Evolutionary conservation across 2,113 vertebrate genomes (phyloP).

Genomic region (Solea senegalensis): DNA sequence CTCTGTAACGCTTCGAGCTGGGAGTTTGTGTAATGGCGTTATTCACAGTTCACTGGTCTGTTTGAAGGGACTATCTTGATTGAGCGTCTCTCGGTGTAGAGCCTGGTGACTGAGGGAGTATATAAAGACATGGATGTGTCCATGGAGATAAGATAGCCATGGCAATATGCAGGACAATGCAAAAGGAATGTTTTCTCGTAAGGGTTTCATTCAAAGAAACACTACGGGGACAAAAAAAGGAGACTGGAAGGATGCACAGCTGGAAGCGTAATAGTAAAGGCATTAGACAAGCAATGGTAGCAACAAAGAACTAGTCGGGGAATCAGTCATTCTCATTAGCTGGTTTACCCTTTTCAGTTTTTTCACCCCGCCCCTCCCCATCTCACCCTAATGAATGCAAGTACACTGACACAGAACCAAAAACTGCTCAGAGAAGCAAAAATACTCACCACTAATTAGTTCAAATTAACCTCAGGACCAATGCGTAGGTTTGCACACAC

Average conservation of each 20-base stretch:
- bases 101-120: slow-evolving; percentile 71
- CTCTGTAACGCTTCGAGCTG: slow-evolving; percentile 56
- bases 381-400: slow-evolving; percentile 62
- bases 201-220: slow-evolving; percentile 48
- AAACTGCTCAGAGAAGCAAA: slow-evolving; percentile 69
- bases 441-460: slow-evolving; percentile 73
- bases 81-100: slow-evolving; percentile 70
- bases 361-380: slow-evolving; percentile 32
- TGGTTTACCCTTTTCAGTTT: slow-evolving; percentile 53
- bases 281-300: slow-evolving; percentile 60
- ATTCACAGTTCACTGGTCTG: slow-evolving; percentile 83
- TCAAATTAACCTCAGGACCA: slow-evolving; percentile 75
- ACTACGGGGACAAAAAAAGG: slow-evolving; percentile 58
- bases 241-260: slow-evolving; percentile 51
- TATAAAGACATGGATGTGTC: slow-evolving; percentile 75
- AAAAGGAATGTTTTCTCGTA: slow-evolving; percentile 25
- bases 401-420: slow-evolving; percentile 58
- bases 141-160: slow-evolving; percentile 66
- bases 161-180: slow-evolving; percentile 69
- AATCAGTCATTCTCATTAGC: slow-evolving; percentile 69
- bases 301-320: slow-evolving; percentile 65
- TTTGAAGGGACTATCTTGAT: slow-evolving; percentile 82
- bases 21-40: slow-evolving; percentile 77
- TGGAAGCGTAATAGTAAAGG: slow-evolving; percentile 40
- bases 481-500: slow-evolving; percentile 43